These are phyloP conservation scores for Metaphire vulgaris DNA, from an alignment of 1,140 invertebrate species.

Conservation along the genomic window DNA sequence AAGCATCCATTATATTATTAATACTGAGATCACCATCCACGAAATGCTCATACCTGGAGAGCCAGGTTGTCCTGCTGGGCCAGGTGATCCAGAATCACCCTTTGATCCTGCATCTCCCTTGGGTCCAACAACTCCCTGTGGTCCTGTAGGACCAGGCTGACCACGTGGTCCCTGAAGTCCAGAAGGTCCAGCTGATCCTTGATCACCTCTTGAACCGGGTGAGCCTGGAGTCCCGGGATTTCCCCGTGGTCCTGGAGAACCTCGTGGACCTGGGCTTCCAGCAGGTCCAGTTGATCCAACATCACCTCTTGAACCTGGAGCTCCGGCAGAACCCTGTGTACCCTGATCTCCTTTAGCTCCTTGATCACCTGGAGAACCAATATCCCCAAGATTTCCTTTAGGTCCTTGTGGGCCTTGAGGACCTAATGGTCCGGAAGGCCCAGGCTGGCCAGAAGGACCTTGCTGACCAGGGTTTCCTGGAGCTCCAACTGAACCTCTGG, in stretches of 20 bases:
- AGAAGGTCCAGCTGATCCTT: neutral
- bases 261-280: constrained; percentile 33
- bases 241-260: constrained; percentile 49
- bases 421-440: constrained; percentile 42
- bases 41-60: neutral
- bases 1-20: too few relatives aligned
- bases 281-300: neutral
- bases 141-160: constrained; percentile 7
- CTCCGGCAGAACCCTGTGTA: constrained; percentile 55
- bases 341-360: constrained; percentile 56
- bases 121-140: constrained; percentile 3
- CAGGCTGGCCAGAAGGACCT: constrained; percentile 41
- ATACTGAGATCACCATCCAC: too few relatives aligned
- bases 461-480: constrained; percentile 28
- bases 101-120: constrained; percentile 8
- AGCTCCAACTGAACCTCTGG: neutral
- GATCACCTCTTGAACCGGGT: neutral
- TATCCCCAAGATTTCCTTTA: constrained; percentile 5
- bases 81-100: constrained; percentile 12
- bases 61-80: neutral
- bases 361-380: constrained; percentile 11
- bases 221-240: constrained; percentile 3
- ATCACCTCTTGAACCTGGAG: constrained; percentile 46
- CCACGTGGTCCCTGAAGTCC: constrained; percentile 3
- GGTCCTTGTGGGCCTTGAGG: constrained; percentile 51